phyloP scores from a whole-genome alignment of 2,888 invertebrate species.

The Mayetiola destructor region DNA sequence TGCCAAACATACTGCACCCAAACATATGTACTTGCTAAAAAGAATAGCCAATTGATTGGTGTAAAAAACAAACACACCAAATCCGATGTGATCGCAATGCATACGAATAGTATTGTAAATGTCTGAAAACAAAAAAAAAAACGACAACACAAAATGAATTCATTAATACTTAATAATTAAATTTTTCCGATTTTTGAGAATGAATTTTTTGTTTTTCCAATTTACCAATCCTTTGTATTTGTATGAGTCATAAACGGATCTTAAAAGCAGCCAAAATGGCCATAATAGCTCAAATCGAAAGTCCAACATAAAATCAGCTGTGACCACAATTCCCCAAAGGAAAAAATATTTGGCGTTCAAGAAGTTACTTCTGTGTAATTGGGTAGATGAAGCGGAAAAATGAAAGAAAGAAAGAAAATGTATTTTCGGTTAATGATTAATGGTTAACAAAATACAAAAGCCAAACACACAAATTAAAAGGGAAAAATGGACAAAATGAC shows the following conservation, averaged over 20 bases:
- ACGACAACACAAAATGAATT: no score
- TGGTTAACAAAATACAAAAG: conserved; percentile 19
- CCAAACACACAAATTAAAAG: neutral
- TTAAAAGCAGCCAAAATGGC: conserved; percentile 93
- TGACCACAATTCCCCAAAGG: conserved; percentile 86
- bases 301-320: conserved; percentile 93
- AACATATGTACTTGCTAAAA: conserved; percentile 95
- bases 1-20: conserved; percentile 99
- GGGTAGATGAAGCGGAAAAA: conserved; percentile 24
- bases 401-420: neutral
- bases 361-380: conserved; percentile 82
- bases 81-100: conserved; percentile 93
- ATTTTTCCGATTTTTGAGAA: no score
- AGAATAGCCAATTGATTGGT: conserved; percentile 94
- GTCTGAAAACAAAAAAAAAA: no score
- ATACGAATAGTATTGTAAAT: conserved; percentile 95
- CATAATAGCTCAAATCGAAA: conserved; percentile 98
- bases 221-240: conserved; percentile 94
- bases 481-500: neutral
- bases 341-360: conserved; percentile 89
- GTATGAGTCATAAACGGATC: conserved; percentile 93
- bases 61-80: conserved; percentile 98
- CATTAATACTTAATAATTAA: no score
- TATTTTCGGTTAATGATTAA: neutral
- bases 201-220: no score